Evolutionary conservation across 2,113 vertebrate species (phyloP).

Genomic region (Pleuronectes platessa): DNA sequence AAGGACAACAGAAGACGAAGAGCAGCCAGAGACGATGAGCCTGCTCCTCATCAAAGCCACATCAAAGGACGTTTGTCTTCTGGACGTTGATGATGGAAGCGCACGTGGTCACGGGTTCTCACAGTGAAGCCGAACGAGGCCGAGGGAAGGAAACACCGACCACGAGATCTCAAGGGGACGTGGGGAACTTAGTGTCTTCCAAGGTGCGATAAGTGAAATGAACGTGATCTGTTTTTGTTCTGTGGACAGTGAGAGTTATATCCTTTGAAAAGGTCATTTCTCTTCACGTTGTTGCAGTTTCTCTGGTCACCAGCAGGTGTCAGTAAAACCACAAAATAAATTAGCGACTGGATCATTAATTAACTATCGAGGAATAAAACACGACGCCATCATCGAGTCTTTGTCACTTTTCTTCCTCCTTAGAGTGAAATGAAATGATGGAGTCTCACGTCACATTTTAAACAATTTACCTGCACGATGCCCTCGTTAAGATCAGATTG

Average conservation of each 20-base stretch:
- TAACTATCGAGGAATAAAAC: too few relatives aligned
- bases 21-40: constrained; percentile 34
- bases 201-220: too few relatives aligned
- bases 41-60: constrained; percentile 19
- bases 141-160: constrained; percentile 1
- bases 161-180: too few relatives aligned
- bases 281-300: too few relatives aligned
- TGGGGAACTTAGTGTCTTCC: too few relatives aligned
- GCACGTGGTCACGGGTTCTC: constrained; percentile 26
- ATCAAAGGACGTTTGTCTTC: constrained; percentile 43
- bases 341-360: too few relatives aligned
- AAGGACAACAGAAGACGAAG: constrained; percentile 38
- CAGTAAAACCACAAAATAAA: too few relatives aligned
- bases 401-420: not conserved
- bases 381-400: too few relatives aligned
- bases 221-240: too few relatives aligned
- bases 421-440: not conserved
- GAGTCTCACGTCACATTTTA: not conserved
- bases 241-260: too few relatives aligned
- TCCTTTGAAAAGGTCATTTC: too few relatives aligned
- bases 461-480: constrained; percentile 35
- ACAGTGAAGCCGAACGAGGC: constrained; percentile 6
- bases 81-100: constrained; percentile 47
- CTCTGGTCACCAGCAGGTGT: too few relatives aligned
- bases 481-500: not conserved